Base-by-base conservation (phyloP, 1,140 invertebrate species). In the Caligus rogercresseyi region DNA sequence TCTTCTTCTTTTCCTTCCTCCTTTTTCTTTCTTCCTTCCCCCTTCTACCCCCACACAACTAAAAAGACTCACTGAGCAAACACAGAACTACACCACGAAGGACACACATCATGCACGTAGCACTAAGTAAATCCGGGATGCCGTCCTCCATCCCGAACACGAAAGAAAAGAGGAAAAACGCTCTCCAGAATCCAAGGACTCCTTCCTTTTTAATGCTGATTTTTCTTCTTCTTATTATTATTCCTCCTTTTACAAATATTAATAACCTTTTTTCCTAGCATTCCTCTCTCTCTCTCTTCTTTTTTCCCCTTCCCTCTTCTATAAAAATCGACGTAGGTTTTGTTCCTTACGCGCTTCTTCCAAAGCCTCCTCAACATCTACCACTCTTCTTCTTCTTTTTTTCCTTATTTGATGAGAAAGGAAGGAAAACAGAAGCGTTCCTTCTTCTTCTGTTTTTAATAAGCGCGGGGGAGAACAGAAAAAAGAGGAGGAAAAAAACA, bases 101-200 rank as follows among this genome's bases (percentile, higher is more conserved):
- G 31, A 43, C n/a, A 43, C 31, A 43, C 31, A 43, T n/a, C 7
- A n/a, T n/a, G n/a, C n/a, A n/a, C n/a, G n/a, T n/a, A n/a, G n/a
- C n/a, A n/a, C n/a, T n/a, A 43, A 11, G 7, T 51, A 31, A 24
- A 63, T 54, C 18, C 53, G 51, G 19, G n/a, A 63, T 54, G 26
- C 51, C 56, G 23, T 25, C 54, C 18, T 63, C 53, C 15, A 55
- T 63, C 62, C 25, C 56, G 2, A 4, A 26, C 0, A 24, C 53
- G 2, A 16, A 25, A 15, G 51, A 52, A 1, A 25, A n/a, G 4
- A 58, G 24, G n/a, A 25, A 31, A 1, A 61, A 61, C 19, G 19
- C 59, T 19, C 31, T 51, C 16, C 14, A 51, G 24, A n/a, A n/a
- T 18, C 19, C 56, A 21, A n/a, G 18, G 18, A n/a, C 56, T 1